These are phyloP conservation scores for Ianthella basta DNA, from an alignment of 37 sponge, comb jelly and placozoan genomes.

Conservation along the genomic window DNA sequence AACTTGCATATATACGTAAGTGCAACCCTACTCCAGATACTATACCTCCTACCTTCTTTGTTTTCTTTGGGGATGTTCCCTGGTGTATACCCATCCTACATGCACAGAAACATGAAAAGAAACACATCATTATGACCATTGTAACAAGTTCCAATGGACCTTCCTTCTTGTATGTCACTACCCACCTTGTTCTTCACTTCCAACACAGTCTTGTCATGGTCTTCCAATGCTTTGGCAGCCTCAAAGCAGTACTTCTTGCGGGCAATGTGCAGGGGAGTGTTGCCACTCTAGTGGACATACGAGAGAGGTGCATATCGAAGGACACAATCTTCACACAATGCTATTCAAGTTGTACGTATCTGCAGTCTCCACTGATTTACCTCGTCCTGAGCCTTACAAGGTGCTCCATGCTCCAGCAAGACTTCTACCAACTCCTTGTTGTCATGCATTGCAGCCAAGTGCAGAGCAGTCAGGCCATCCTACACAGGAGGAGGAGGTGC, in stretches of 20 bases:
- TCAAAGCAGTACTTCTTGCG: constrained; percentile 35
- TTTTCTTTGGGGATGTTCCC: constrained; percentile 1
- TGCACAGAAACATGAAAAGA: no score
- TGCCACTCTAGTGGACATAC: constrained; percentile 7
- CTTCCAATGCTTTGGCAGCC: background rate
- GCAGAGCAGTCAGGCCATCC: constrained; percentile 50
- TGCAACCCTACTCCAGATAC: no score
- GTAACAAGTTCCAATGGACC: no score
- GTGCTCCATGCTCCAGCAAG: background rate
- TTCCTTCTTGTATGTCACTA: background rate
- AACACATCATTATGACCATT: no score
- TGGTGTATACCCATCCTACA: constrained; percentile 18
- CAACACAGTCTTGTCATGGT: background rate
- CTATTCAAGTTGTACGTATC: no score
- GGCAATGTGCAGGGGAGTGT: constrained; percentile 69
- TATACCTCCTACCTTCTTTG: background rate
- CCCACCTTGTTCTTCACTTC: constrained; percentile 15
- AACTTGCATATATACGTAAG: no score
- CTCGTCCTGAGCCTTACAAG: background rate
- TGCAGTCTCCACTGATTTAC: no score
- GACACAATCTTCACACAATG: no score
- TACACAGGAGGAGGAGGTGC: background rate
- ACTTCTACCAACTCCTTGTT: background rate
- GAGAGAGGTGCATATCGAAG: background rate
- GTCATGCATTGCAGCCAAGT: constrained; percentile 68